Conservation (phyloP, 2,113 vertebrate species). For the Osmerus mordax region DNA sequence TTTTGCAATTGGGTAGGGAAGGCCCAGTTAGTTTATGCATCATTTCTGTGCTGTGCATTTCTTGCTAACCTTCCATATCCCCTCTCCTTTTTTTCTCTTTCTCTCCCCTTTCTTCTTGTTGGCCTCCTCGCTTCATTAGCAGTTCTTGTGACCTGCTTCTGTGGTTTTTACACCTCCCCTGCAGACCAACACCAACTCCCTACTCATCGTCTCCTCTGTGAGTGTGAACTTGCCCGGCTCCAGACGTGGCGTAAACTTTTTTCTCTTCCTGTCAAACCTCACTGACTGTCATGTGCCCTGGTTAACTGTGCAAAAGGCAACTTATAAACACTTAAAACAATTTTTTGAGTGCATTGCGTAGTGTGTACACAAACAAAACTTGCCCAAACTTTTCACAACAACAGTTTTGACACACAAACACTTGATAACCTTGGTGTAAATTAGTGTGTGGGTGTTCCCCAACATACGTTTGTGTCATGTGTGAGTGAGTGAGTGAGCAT, state of each 20-base stretch:
- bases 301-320: slow-evolving; percentile 18
- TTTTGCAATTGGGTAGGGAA: slow-evolving; percentile 63
- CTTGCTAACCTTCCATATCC: neutral
- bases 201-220: neutral
- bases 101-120: neutral
- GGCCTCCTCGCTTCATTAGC: slow-evolving; percentile 4
- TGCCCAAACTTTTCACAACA: neutral
- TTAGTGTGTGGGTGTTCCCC: neutral
- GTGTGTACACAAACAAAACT: neutral
- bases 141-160: neutral
- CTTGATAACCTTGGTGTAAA: neutral
- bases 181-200: neutral
- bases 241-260: neutral
- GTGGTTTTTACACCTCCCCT: neutral
- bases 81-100: neutral
- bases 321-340: neutral
- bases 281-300: slow-evolving; percentile 28
- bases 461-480: neutral
- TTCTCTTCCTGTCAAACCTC: slow-evolving; percentile 21
- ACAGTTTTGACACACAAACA: slow-evolving; percentile 14
- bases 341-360: neutral
- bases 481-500: slow-evolving; percentile 14
- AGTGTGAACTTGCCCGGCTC: neutral
- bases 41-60: no score
- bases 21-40: slow-evolving; percentile 51